Evolutionary conservation across 2,113 vertebrate species (phyloP), one percentile per base, ranked within the genome.

Genomic region (Pelobates fuscus): DNA sequence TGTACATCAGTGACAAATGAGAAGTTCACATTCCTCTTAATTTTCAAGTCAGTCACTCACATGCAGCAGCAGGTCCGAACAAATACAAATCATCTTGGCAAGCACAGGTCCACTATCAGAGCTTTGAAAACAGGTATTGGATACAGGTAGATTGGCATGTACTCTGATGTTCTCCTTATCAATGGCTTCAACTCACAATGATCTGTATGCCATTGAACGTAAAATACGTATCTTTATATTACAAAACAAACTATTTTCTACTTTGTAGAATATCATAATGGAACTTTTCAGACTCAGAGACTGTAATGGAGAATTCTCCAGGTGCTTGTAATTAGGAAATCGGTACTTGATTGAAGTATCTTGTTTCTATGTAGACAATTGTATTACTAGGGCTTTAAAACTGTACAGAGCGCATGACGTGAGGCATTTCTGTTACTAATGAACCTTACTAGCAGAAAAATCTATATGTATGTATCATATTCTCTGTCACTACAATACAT

Each of bases 11-110:
- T n/a, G 55, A 67, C 44, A 62, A 46, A 63, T 63, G 30, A 59
- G 63, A 54, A 62, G 59, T 43, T 72, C 59, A 72, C 49, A 62
- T 72, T 63, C 59, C 59, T 63, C 37, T 25, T 68, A 77, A 43
- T 61, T 30, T 49, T 18, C 32, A 67, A 46, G n/a, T 49, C 20
- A 30, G 41, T 20, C 37, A 44, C 54, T 26, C 8, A 68, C 44
- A 44, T 26, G 67, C 26, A 18, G 20, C 64, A n/a, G 20, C 64
- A 60, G 37, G 30, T 77, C 65, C 65, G 54, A 20, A 37, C 57
- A 23, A 63, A 64, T 67, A 59, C 55, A 32, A 77, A 75, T 76
- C 55, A 49, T 68, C 54, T 60, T 68, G 18, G 49, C 49, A 26
- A 67, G 57, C 23, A 57, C 37, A 58, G 37, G 32, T 65, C n/a